Percentiles rank a stretch among this genome's conserved stretches.
Evolutionary conservation across 2,797 vertebrate genomes (phyloP).

Genomic region (Lophotriccus pileatus): DNA sequence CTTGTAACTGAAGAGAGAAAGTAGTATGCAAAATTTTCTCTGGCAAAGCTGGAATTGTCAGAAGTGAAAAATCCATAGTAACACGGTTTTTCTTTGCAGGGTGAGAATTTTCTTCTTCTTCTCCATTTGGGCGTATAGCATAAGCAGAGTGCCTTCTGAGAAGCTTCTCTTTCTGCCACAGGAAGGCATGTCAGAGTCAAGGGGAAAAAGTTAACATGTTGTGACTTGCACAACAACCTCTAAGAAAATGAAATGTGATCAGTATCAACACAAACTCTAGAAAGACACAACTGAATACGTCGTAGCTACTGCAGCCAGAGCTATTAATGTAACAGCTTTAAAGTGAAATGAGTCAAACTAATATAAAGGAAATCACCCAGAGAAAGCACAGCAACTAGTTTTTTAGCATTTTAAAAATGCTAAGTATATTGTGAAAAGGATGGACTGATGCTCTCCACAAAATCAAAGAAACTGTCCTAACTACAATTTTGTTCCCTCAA

Average conservation of each 20-base stretch:
- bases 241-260: slow-evolving; percentile 7
- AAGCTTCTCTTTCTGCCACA: slow-evolving; percentile 83
- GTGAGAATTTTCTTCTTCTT: slow-evolving; percentile 73
- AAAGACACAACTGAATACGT: not conserved
- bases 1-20: slow-evolving; percentile 75
- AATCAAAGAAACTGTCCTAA: not conserved
- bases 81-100: slow-evolving; percentile 77
- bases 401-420: not conserved
- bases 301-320: not conserved
- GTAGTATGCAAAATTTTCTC: slow-evolving; percentile 75
- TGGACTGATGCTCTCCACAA: not conserved
- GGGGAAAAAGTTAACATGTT: slow-evolving; percentile 63
- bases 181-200: slow-evolving; percentile 68
- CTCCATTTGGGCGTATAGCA: slow-evolving; percentile 72
- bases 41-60: slow-evolving; percentile 78
- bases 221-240: slow-evolving; percentile 10
- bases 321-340: not conserved
- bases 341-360: not conserved
- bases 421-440: not conserved
- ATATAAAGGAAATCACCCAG: not conserved
- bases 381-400: not conserved
- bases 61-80: slow-evolving; percentile 93
- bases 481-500: not conserved
- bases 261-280: not conserved
- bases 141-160: slow-evolving; percentile 88